phyloP scores from a whole-genome alignment of 1,140 invertebrate species.

The Eueides isabella region DNA sequence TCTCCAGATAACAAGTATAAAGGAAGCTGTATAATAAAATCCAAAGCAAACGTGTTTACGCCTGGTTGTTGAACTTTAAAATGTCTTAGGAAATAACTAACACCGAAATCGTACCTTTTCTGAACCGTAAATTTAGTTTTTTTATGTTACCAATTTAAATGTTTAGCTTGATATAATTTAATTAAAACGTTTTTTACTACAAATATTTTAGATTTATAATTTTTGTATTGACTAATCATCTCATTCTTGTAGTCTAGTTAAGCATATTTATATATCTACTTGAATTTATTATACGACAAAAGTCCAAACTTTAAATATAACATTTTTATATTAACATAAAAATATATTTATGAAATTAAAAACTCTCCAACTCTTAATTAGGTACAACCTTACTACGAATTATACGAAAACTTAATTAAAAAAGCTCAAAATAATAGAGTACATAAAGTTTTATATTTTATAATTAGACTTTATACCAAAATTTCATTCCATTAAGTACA shows the following conservation, averaged over 20 bases:
- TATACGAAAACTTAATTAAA: not conserved
- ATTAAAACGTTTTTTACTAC: no score
- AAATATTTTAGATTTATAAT: no score
- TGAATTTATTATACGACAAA: no score
- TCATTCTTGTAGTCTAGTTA: not conserved
- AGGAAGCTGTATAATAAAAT: conserved; percentile 10
- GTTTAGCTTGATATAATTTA: not conserved
- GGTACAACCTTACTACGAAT: not conserved
- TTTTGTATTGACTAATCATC: no score
- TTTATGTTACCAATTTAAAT: not conserved
- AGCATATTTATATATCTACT: not conserved
- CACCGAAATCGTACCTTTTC: not conserved
- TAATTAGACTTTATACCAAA: not conserved
- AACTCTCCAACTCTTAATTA: no score
- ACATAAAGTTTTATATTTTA: not conserved
- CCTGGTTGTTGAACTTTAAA: conserved; percentile 10
- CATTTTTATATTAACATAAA: no score
- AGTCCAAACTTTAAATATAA: no score
- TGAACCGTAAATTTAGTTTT: not conserved
- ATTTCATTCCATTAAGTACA: not conserved
- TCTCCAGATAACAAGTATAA: not conserved
- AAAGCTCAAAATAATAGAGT: not conserved
- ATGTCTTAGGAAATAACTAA: conserved; percentile 5
- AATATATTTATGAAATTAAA: no score
- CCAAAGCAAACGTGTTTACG: conserved; percentile 8